Evolutionary conservation across 2,113 vertebrate genomes (phyloP), one percentile per base, ranked within the genome.

Genomic region (Oreotrochilus melanogaster): DNA sequence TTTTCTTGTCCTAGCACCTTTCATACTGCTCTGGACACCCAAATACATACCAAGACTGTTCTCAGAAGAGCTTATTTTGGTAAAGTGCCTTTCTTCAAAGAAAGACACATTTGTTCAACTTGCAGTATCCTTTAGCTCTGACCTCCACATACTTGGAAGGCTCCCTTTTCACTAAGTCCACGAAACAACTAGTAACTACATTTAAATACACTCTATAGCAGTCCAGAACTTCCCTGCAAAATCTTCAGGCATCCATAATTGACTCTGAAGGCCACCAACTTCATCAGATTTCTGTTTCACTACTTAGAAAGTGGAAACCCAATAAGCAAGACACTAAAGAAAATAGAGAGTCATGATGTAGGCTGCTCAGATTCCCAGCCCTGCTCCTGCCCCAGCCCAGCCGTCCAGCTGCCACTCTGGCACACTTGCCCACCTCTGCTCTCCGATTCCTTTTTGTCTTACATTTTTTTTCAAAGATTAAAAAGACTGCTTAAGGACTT

Each of bases 361-460:
- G 22, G 47, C n/a, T 57, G n/a, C 10, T 27, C 1, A 2, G 45
- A 67, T 14, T 74, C 43, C 14, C 66, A 39, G 48, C 57, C 53
- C 74, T 35, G 47, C 51, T 88, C 37, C 47, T 57, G 37, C 35
- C 47, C 58, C 37, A 7, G 10, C 28, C 45, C 30, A 42, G 30
- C 82, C 74, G 33, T 4, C 37, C 64, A 23, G 35, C 3, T 1
- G 67, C 23, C 48, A 86, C 50, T 0, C 0, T 24, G 27, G 30
- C 17, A 58, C 1, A 8, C 43, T 9, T 64, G 30, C 48, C 43
- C 27, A 42, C 14, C 53, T 33, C 30, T 56, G 43, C 42, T 48
- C 65, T 58, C 62, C 39, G 39, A 43, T 57, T 47, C 43, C 33
- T 43, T 91, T 27, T 22, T 1, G 7, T 24, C 39, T 39, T 66